A percentile compares a stretch with the other conserved stretches of the same genome.
phyloP scores from a whole-genome alignment of 2,113 vertebrate genomes.

The Dasyornis broadbenti region DNA sequence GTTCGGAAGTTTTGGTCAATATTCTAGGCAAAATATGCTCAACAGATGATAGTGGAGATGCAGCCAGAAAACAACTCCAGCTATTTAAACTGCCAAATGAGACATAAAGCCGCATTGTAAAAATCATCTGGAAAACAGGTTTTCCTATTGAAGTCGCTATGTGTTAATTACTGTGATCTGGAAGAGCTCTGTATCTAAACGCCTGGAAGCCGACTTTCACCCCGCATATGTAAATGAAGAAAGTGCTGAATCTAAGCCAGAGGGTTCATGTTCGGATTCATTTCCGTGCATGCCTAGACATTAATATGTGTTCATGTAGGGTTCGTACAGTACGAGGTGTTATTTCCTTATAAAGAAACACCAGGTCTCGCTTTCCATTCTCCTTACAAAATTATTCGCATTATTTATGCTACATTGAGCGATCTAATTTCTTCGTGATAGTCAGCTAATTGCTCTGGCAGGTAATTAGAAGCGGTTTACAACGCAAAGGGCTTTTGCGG shows the following conservation, averaged over 20 bases:
- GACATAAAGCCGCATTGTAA: constrained; percentile 85
- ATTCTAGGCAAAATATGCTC: constrained; percentile 75
- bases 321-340: constrained; percentile 77
- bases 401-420: constrained; percentile 90
- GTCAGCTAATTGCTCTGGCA: constrained; percentile 94
- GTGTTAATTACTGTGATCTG: constrained; percentile 85
- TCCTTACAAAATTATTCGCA: constrained; percentile 85
- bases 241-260: constrained; percentile 76
- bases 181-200: constrained; percentile 76
- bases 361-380: constrained; percentile 84
- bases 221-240: constrained; percentile 74
- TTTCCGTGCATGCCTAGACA: constrained; percentile 78
- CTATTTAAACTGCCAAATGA: constrained; percentile 83
- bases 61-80: constrained; percentile 81
- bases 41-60: constrained; percentile 79
- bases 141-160: constrained; percentile 80
- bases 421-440: constrained; percentile 92
- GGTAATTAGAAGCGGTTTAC: constrained; percentile 87
- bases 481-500: constrained; percentile 76
- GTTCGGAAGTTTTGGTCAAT: constrained; percentile 63
- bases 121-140: constrained; percentile 87
- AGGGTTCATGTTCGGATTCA: constrained; percentile 71
- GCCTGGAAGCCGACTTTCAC: constrained; percentile 79
- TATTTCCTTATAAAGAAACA: constrained; percentile 86
- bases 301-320: constrained; percentile 76